Evolutionary conservation across 2,113 vertebrate genomes (phyloP).

Genomic region (Romanogobio albipinnatus): DNA sequence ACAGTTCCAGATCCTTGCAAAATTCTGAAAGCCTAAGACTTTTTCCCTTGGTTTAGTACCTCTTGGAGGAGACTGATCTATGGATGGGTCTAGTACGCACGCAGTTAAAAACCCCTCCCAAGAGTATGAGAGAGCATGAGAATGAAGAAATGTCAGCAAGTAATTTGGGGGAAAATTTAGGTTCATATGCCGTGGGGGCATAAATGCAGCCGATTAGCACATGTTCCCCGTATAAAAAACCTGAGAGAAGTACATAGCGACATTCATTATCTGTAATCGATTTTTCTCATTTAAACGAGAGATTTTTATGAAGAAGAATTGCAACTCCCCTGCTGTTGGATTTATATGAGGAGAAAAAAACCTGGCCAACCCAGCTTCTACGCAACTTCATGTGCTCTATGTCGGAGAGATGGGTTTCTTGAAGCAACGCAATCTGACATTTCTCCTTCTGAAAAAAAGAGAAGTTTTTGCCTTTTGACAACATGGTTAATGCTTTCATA

Average conservation of each 20-base stretch:
- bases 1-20: background rate
- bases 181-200: background rate
- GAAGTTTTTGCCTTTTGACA: background rate
- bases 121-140: background rate
- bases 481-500: background rate
- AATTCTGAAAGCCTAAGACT: slow-evolving; percentile 5
- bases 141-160: background rate
- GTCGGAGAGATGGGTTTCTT: background rate
- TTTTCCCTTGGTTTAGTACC: background rate
- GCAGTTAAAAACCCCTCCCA: background rate
- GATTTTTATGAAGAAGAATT: slow-evolving; percentile 5
- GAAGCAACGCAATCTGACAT: background rate
- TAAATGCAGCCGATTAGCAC: background rate
- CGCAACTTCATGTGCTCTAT: background rate
- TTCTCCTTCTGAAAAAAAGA: background rate
- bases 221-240: background rate
- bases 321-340: background rate
- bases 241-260: background rate
- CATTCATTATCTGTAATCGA: background rate
- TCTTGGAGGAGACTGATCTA: background rate
- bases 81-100: background rate
- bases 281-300: background rate
- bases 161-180: background rate
- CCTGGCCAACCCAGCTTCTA: background rate
- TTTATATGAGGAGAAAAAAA: background rate